Evolutionary conservation across 2,797 vertebrate genomes (phyloP), one percentile per base, ranked within the genome.

Genomic region (Falco peregrinus): DNA sequence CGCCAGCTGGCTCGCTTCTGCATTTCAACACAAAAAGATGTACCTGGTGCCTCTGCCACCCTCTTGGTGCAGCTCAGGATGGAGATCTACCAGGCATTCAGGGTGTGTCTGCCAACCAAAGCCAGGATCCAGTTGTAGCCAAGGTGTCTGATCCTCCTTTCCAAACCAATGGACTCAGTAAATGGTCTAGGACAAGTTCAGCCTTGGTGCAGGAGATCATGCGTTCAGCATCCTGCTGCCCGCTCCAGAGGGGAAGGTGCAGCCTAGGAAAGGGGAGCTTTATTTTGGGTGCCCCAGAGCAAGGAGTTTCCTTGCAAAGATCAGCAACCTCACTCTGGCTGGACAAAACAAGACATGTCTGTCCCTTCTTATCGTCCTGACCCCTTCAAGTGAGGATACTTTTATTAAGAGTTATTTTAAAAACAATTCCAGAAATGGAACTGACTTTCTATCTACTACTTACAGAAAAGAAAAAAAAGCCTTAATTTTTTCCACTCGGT

Each of bases 121-220:
- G 41, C 15, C n/a, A 64, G 20, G 39, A 68, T 39, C 50, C 11
- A 3, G 14, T 10, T 28, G 33, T 3, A 39, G 18, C 20, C 15
- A 5, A 56, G 41, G 48, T 50, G 22, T 41, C 37, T 47, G 31
- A n/a, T 15, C 13, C 16, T 69, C 50, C 17, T 87, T 79, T 79
- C 78, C 57, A n/a, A 65, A 37, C 10, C 1, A 0, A 59, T 21
- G 33, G 35, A 15, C 37, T 31, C 1, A 0, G 21, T n/a, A 26
- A 71, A 53, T 15, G 16, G 29, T 17, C 28, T 4, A 0, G 60
- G 33, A 35, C 31, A 16, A 0, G 0, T 53, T 19, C 79, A 73
- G 69, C 70, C 57, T 48, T 11, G n/a, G 25, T n/a, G 54, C 25
- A 59, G 45, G 35, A 84, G 28, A 63, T 31, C 4, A 0, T 4